Conservation (phyloP, 2,888 invertebrate genomes). For the Lasioglossum pauxillum region DNA sequence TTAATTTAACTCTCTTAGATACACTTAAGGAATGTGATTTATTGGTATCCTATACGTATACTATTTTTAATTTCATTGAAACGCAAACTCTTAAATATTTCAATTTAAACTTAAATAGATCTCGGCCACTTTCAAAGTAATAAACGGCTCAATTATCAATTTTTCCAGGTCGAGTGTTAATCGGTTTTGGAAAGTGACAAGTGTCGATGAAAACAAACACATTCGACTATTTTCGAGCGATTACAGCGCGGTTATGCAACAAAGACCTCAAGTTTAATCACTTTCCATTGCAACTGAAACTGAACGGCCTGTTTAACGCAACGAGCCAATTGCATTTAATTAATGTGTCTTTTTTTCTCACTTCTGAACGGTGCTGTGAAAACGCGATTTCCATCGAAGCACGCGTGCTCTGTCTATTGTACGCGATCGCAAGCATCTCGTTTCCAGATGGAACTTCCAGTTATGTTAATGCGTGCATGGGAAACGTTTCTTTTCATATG, state of each 20-base stretch:
- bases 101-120: no score
- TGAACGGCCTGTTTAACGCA: not conserved
- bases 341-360: not conserved
- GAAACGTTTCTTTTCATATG: not conserved
- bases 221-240: not conserved
- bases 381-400: not conserved
- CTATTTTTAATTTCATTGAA: no score
- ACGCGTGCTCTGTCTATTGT: not conserved
- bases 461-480: no score
- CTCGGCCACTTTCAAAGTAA: no score
- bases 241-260: not conserved
- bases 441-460: not conserved
- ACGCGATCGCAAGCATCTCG: not conserved
- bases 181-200: not conserved
- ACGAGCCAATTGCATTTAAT: not conserved
- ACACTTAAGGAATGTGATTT: no score
- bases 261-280: not conserved
- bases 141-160: no score
- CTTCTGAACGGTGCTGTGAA: not conserved
- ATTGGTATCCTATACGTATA: no score
- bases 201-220: not conserved
- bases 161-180: no score
- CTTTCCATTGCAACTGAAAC: not conserved
- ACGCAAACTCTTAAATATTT: no score
- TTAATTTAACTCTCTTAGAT: no score